Evolutionary conservation across 2,888 invertebrate species (phyloP).

Genomic region (Dione juno): DNA sequence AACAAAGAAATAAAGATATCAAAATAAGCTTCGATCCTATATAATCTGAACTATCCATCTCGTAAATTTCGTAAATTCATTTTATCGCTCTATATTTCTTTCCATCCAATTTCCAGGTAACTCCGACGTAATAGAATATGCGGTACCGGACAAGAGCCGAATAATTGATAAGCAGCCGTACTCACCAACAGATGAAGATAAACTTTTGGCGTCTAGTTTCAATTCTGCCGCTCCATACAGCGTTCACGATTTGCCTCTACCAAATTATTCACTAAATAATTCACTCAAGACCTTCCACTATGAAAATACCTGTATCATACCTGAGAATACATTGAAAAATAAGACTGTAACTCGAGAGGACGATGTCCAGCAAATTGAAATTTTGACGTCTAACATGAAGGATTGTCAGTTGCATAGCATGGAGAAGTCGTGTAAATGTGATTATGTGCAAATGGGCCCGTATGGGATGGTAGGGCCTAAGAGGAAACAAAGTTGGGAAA

Average conservation of each 20-base stretch:
- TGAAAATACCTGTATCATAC: conserved; percentile 77
- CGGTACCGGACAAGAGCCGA: conserved; percentile 78
- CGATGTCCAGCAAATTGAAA: conserved; percentile 77
- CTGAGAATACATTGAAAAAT: conserved; percentile 75
- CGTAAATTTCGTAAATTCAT: conserved; percentile 30
- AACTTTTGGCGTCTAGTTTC: conserved; percentile 75
- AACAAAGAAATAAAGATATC: not conserved
- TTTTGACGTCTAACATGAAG: conserved; percentile 75
- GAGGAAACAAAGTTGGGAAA: conserved; percentile 73
- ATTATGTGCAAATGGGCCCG: conserved; percentile 77
- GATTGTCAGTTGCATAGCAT: conserved; percentile 76
- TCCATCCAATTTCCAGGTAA: conserved; percentile 61
- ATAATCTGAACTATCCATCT: conserved; percentile 18
- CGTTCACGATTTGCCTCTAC: conserved; percentile 80
- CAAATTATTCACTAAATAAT: conserved; percentile 84
- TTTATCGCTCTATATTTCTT: conserved; percentile 18
- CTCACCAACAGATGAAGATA: conserved; percentile 80
- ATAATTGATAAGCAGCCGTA: conserved; percentile 77
- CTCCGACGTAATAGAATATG: conserved; percentile 79
- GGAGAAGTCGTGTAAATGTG: conserved; percentile 76
- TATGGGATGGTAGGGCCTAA: conserved; percentile 72
- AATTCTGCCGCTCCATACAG: conserved; percentile 68
- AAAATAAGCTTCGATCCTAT: not conserved
- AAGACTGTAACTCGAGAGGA: conserved; percentile 76
- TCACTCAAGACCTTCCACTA: conserved; percentile 81